A percentile compares a stretch with the other conserved stretches of the same genome.
These are phyloP conservation scores for Branchellion lobata DNA, from an alignment of 2,888 invertebrate genomes.

Conservation along the genomic window DNA sequence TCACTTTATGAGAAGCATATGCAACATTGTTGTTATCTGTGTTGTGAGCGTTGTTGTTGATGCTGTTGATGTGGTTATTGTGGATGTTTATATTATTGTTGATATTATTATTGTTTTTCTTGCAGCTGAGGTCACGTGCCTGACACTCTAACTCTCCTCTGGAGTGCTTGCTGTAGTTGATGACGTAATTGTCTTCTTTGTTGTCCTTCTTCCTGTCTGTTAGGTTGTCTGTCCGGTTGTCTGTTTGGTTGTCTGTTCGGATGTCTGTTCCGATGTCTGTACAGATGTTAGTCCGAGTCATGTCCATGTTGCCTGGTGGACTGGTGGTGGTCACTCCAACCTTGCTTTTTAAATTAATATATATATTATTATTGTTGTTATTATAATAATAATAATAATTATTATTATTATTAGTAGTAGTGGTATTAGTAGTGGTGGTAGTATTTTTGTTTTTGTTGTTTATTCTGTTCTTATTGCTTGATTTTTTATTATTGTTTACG, in stretches of 20 bases:
- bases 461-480: too few relatives aligned
- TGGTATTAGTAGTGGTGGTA: too few relatives aligned
- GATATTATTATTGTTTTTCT: neutral
- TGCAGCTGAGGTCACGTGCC: conserved; percentile 12
- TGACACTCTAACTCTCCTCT: neutral
- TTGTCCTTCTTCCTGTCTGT: neutral
- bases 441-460: too few relatives aligned
- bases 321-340: too few relatives aligned
- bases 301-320: too few relatives aligned
- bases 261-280: neutral
- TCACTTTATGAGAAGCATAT: too few relatives aligned
- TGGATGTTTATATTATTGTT: neutral
- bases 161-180: conserved; percentile 2
- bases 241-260: neutral
- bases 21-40: too few relatives aligned
- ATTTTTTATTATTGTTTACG: too few relatives aligned
- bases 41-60: conserved; percentile 3
- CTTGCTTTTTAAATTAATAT: too few relatives aligned
- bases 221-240: neutral
- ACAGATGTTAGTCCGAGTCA: neutral
- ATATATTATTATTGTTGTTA: too few relatives aligned
- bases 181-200: conserved; percentile 13
- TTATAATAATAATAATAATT: too few relatives aligned
- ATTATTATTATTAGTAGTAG: too few relatives aligned
- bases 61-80: neutral